Percentiles rank a stretch among this genome's conserved stretches.
These are phyloP conservation scores for Ctenoplectra terminalis DNA, from an alignment of 1,140 invertebrate species.

Conservation along the genomic window DNA sequence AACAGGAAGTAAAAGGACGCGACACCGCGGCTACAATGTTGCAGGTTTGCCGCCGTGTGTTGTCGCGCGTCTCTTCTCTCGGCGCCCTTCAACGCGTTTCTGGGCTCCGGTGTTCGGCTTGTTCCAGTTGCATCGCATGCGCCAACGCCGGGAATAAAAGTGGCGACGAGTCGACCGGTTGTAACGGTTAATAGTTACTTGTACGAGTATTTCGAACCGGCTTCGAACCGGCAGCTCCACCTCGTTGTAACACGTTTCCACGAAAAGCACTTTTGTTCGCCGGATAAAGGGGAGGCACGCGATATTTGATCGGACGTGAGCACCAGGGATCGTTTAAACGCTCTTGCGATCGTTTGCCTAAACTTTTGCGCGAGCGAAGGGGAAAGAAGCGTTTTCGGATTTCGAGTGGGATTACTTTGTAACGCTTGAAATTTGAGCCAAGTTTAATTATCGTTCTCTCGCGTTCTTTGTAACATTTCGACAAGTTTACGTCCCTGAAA, in stretches of 20 bases:
- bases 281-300: not conserved
- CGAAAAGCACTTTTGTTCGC: conserved; percentile 21
- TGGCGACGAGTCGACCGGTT: conserved; percentile 51
- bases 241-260: conserved; percentile 14
- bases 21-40: conserved; percentile 51
- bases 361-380: too few species aligned
- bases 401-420: not conserved
- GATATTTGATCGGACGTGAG: conserved; percentile 27
- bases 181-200: conserved; percentile 53
- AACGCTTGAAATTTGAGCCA: not conserved
- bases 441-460: not conserved
- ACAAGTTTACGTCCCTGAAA: not conserved
- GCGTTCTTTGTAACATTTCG: not conserved
- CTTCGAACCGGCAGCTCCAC: conserved; percentile 11
- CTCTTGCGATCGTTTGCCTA: too few species aligned
- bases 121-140: not conserved
- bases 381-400: not conserved
- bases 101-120: not conserved
- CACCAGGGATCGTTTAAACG: conserved; percentile 3
- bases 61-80: conserved; percentile 30
- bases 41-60: conserved; percentile 26
- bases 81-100: not conserved
- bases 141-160: conserved; percentile 57
- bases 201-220: conserved; percentile 38
- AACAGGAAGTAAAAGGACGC: conserved; percentile 49